Conservation (phyloP, 2,113 vertebrate species). For the Turdus rufiventris region DNA sequence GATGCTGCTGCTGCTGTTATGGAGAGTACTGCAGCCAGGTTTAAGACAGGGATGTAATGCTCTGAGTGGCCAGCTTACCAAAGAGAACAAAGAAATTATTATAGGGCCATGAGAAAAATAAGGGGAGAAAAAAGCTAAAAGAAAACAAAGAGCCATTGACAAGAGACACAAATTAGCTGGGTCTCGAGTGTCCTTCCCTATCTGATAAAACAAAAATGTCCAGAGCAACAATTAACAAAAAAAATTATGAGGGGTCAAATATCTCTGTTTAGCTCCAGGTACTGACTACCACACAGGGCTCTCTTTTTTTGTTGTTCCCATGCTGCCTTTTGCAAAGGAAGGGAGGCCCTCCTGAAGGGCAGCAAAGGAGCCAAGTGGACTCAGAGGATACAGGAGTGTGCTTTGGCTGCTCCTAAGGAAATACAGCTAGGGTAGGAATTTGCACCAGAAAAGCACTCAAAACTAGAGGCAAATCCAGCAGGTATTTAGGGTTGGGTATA, state of each 20-base stretch:
- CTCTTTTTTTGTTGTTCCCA: not conserved
- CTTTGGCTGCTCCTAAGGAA: not conserved
- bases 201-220: slow-evolving; percentile 63
- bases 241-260: not conserved
- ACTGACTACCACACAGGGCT: not conserved
- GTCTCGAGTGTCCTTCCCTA: slow-evolving; percentile 30
- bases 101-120: not conserved
- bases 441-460: not conserved
- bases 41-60: not conserved
- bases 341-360: not conserved
- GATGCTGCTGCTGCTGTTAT: not conserved
- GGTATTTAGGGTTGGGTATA: not conserved
- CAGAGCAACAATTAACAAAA: slow-evolving; percentile 20
- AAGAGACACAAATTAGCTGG: not conserved
- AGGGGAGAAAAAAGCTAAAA: not conserved
- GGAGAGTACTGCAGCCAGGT: not conserved
- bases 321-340: not conserved
- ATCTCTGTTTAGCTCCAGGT: not conserved
- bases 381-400: not conserved
- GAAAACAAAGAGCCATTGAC: slow-evolving; percentile 55
- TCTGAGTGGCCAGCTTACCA: not conserved
- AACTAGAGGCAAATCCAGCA: not conserved
- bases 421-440: not conserved
- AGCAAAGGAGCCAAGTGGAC: not conserved
- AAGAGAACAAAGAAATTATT: slow-evolving; percentile 31